A percentile compares a stretch with the other conserved stretches of the same genome.
Evolutionary conservation across 2,888 invertebrate genomes (phyloP).

Genomic region (Dolichopus griseipennis): DNA sequence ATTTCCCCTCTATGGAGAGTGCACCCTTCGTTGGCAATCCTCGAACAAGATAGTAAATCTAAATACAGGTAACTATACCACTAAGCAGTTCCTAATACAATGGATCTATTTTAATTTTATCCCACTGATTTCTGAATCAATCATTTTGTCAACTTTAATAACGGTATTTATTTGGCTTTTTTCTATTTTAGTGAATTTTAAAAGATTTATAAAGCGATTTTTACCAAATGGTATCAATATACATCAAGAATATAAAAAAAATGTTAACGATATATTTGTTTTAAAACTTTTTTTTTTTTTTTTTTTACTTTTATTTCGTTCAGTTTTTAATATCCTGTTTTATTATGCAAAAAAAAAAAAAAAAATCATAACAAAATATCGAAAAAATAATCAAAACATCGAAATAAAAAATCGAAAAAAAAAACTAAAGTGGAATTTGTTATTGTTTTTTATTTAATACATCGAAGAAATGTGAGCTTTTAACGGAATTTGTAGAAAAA

Average conservation of each 20-base stretch:
- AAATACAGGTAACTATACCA: too few relatives aligned
- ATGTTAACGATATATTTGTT: neutral
- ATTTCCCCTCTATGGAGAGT: too few relatives aligned
- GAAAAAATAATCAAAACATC: neutral
- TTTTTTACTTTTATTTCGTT: neutral
- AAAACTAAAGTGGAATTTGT: neutral
- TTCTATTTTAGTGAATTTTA: too few relatives aligned
- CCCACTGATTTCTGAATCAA: too few relatives aligned
- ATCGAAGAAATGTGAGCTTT: neutral
- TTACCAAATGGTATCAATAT: neutral
- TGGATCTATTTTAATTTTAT: too few relatives aligned
- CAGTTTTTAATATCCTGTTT: neutral
- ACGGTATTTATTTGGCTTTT: too few relatives aligned
- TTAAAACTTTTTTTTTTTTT: neutral
- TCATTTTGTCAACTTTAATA: too few relatives aligned
- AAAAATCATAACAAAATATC: neutral
- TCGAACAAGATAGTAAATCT: too few relatives aligned
- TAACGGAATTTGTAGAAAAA: neutral
- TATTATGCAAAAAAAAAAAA: neutral
- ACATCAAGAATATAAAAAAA: neutral
- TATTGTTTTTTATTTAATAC: neutral
- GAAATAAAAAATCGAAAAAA: neutral
- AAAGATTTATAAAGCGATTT: neutral
- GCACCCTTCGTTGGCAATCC: too few relatives aligned
- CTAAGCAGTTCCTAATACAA: too few relatives aligned